Percentiles rank a stretch among this genome's conserved stretches.
Evolutionary conservation across 2,797 vertebrate species (phyloP).

Genomic region (Brachyalestes nurse): DNA sequence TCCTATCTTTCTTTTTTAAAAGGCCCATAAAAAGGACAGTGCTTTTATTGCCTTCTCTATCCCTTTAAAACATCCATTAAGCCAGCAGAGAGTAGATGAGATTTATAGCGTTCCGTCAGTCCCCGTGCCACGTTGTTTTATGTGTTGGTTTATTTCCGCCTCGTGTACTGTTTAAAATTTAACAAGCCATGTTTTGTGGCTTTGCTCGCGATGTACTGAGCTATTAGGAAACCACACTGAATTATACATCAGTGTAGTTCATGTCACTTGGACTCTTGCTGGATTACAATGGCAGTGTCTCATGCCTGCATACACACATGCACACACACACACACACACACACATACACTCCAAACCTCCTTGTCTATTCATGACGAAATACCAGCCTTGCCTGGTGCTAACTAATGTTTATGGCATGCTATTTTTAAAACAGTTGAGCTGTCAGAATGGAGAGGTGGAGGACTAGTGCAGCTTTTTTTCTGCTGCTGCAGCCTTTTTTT

Average conservation of each 20-base stretch:
- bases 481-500: conserved; percentile 55
- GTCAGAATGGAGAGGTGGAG: conserved; percentile 32
- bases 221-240: conserved; percentile 53
- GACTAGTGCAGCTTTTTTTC: conserved; percentile 29
- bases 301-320: background rate
- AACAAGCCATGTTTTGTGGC: conserved; percentile 63
- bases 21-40: conserved; percentile 63
- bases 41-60: conserved; percentile 69
- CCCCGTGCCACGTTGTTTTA: conserved; percentile 65
- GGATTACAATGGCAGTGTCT: conserved; percentile 1
- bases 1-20: conserved; percentile 70
- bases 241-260: conserved; percentile 61
- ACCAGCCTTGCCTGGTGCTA: conserved; percentile 39
- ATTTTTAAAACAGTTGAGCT: conserved; percentile 54
- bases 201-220: conserved; percentile 61
- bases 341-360: background rate
- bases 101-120: conserved; percentile 66
- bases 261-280: conserved; percentile 44
- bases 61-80: conserved; percentile 73
- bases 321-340: background rate
- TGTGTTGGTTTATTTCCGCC: conserved; percentile 61
- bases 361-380: conserved; percentile 37
- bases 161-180: conserved; percentile 70
- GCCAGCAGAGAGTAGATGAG: conserved; percentile 47
- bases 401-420: conserved; percentile 58